phyloP scores from a whole-genome alignment of 2,888 invertebrate genomes.

The Gari tellinella region DNA sequence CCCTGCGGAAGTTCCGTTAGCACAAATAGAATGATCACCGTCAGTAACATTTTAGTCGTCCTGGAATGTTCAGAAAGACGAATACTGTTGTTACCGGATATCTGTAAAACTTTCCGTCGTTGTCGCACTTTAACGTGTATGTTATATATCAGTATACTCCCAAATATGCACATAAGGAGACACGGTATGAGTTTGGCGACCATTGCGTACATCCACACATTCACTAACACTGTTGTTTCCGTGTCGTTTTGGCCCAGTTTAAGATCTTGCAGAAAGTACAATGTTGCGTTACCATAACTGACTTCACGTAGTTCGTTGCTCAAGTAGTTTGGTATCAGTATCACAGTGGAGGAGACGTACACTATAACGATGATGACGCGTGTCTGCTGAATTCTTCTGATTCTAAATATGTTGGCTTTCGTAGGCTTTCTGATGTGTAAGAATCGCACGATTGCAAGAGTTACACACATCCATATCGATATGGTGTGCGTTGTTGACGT shows the following conservation, averaged over 20 bases:
- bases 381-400: conserved; percentile 91
- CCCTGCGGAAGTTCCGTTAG: conserved; percentile 96
- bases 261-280: conserved; percentile 69
- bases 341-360: conserved; percentile 93
- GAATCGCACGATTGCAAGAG: conserved; percentile 95
- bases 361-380: conserved; percentile 90
- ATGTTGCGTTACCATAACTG: conserved; percentile 59
- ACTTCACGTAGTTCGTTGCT: conserved; percentile 86
- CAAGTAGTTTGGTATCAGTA: conserved; percentile 94
- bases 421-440: conserved; percentile 89
- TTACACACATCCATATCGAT: conserved; percentile 96
- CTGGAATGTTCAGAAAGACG: conserved; percentile 86
- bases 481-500: conserved; percentile 95
- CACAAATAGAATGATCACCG: conserved; percentile 93
- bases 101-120: conserved; percentile 73
- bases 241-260: conserved; percentile 71
- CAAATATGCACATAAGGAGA: conserved; percentile 90
- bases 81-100: conserved; percentile 71
- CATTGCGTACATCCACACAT: conserved; percentile 96
- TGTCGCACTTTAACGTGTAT: conserved; percentile 74
- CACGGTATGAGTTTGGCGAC: conserved; percentile 96
- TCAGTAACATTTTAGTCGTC: conserved; percentile 94
- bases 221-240: conserved; percentile 83
- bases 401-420: conserved; percentile 87
- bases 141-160: conserved; percentile 83